A percentile compares a stretch with the other conserved stretches of the same genome.
Evolutionary conservation across 2,113 vertebrate genomes (phyloP).

Genomic region (Theristicus caerulescens): DNA sequence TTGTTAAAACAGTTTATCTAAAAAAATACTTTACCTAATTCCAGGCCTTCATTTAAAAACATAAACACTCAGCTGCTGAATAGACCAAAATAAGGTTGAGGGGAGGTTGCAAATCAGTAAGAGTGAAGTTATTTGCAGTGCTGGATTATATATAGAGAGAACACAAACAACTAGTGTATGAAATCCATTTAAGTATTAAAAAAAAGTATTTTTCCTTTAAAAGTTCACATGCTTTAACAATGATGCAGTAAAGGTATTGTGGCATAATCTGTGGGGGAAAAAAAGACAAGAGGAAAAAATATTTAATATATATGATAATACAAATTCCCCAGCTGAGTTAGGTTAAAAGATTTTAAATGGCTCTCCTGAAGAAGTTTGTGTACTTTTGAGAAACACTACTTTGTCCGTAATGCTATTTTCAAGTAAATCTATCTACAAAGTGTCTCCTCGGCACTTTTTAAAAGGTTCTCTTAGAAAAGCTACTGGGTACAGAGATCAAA

Average conservation of each 20-base stretch:
- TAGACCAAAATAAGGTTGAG: background rate
- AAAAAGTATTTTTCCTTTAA: background rate
- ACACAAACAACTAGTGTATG: background rate
- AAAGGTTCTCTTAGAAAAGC: background rate
- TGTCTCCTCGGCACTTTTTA: background rate
- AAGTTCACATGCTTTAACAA: background rate
- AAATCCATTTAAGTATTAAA: background rate
- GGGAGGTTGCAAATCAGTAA: background rate
- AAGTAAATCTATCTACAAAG: background rate
- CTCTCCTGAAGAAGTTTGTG: background rate
- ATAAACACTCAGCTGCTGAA: slow-evolving; percentile 25
- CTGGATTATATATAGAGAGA: background rate
- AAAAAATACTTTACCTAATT: background rate
- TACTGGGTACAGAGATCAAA: background rate
- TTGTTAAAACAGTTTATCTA: slow-evolving; percentile 1
- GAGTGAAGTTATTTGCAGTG: background rate
- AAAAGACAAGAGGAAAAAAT: background rate
- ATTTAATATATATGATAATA: slow-evolving; percentile 38
- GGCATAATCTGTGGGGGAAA: background rate
- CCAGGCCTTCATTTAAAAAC: slow-evolving; percentile 41
- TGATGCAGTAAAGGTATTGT: background rate
- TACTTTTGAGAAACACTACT: background rate
- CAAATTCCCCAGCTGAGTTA: background rate
- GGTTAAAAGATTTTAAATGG: background rate
- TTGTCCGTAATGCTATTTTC: background rate